Conservation (phyloP, 1,140 invertebrate species). For the Potamilus streckersoni region DNA sequence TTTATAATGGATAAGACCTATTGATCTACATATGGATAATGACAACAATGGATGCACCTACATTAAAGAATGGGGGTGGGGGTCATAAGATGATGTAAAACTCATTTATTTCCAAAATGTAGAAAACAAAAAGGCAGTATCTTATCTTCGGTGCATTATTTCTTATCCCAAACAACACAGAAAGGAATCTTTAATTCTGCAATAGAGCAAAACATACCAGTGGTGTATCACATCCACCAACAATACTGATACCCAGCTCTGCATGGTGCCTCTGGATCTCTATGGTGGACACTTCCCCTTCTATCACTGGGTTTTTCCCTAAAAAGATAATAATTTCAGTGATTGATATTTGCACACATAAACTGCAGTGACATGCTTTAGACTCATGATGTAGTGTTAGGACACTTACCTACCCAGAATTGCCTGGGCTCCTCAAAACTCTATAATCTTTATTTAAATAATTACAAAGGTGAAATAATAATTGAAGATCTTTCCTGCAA, state of each 20-base stretch:
- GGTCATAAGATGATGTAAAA: too few relatives aligned
- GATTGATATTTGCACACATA: neutral
- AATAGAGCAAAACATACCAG: constrained; percentile 62
- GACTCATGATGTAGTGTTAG: too few relatives aligned
- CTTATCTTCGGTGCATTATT: neutral
- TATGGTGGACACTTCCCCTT: constrained; percentile 71
- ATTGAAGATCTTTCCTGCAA: too few relatives aligned
- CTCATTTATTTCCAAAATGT: neutral
- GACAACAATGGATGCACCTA: too few relatives aligned
- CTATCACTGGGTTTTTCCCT: constrained; percentile 68
- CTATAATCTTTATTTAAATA: too few relatives aligned
- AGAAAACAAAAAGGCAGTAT: neutral
- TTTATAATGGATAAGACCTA: too few relatives aligned
- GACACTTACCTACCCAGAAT: too few relatives aligned
- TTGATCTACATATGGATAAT: too few relatives aligned
- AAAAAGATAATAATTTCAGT: constrained; percentile 19
- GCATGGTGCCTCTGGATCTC: constrained; percentile 67
- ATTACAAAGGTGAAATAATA: too few relatives aligned
- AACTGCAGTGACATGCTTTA: too few relatives aligned
- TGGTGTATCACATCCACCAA: constrained; percentile 72
- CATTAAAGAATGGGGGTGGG: too few relatives aligned
- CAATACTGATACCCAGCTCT: constrained; percentile 70
- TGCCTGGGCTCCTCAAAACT: too few relatives aligned
- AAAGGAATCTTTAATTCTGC: neutral
- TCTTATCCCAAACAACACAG: neutral